Conservation (phyloP, 2,888 invertebrate genomes). For the Cyclophora punctaria region DNA sequence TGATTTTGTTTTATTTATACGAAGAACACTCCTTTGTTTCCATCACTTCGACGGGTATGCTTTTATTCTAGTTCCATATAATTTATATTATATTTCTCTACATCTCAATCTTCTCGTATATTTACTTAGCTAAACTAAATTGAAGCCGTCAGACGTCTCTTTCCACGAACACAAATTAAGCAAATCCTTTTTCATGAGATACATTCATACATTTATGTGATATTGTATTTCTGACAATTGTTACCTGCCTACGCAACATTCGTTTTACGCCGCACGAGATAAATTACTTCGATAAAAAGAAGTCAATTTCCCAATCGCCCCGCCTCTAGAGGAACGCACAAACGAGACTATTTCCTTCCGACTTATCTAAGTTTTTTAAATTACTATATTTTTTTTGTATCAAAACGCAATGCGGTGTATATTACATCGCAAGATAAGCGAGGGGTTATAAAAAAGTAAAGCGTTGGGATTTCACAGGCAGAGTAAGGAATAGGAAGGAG, state of each 20-base stretch:
- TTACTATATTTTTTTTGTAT: slow-evolving; percentile 19
- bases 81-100: no score
- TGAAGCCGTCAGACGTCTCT: no score
- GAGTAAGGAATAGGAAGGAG: slow-evolving; percentile 28
- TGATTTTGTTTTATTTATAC: neutral
- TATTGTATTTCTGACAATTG: no score
- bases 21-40: neutral
- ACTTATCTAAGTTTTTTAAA: slow-evolving; percentile 15
- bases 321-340: slow-evolving; percentile 10
- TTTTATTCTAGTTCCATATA: no score
- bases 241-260: no score
- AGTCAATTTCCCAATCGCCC: slow-evolving; percentile 14
- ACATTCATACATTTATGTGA: no score
- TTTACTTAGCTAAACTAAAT: no score
- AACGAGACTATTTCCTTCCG: slow-evolving; percentile 12
- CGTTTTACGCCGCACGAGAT: slow-evolving; percentile 1
- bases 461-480: slow-evolving; percentile 41
- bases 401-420: slow-evolving; percentile 33
- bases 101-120: no score
- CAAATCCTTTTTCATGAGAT: no score
- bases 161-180: no score
- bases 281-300: slow-evolving; percentile 11
- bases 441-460: slow-evolving; percentile 46
- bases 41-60: no score
- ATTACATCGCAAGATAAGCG: slow-evolving; percentile 42